Evolutionary conservation across 2,888 invertebrate species (phyloP).

Genomic region (Microctonus hyperodae): DNA sequence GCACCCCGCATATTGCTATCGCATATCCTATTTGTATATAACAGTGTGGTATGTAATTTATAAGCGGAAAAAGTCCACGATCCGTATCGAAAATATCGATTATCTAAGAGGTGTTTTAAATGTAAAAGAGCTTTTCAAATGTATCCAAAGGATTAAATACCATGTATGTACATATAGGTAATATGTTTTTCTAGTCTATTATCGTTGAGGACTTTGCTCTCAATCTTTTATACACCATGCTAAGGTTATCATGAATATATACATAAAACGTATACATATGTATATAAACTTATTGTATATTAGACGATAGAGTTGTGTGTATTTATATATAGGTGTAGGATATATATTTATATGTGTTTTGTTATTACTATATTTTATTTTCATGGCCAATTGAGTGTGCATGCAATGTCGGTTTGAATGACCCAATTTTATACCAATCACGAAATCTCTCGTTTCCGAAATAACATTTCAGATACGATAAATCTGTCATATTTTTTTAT

Average conservation of each 20-base stretch:
- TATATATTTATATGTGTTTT: background rate
- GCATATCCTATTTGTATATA: background rate
- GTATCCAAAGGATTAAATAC: background rate
- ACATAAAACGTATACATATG: no score
- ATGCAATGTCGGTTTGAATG: constrained; percentile 25
- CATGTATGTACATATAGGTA: no score
- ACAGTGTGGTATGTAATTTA: background rate
- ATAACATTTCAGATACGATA: constrained; percentile 19
- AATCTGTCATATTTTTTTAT: constrained; percentile 1
- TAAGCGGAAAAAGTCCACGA: background rate
- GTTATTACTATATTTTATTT: constrained; percentile 20
- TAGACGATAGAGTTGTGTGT: background rate
- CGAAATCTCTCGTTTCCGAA: constrained; percentile 18
- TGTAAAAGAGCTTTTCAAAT: background rate
- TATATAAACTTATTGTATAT: background rate
- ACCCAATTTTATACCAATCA: constrained; percentile 25
- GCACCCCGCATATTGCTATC: background rate
- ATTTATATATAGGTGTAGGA: no score
- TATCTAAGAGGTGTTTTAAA: background rate
- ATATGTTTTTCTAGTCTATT: background rate
- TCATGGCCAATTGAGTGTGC: constrained; percentile 28
- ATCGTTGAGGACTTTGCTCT: background rate
- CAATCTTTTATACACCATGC: background rate
- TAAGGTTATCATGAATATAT: background rate
- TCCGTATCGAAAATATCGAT: background rate